These are phyloP conservation scores for Heliconius nattereri DNA, from an alignment of 1,140 invertebrate genomes.

Conservation along the genomic window DNA sequence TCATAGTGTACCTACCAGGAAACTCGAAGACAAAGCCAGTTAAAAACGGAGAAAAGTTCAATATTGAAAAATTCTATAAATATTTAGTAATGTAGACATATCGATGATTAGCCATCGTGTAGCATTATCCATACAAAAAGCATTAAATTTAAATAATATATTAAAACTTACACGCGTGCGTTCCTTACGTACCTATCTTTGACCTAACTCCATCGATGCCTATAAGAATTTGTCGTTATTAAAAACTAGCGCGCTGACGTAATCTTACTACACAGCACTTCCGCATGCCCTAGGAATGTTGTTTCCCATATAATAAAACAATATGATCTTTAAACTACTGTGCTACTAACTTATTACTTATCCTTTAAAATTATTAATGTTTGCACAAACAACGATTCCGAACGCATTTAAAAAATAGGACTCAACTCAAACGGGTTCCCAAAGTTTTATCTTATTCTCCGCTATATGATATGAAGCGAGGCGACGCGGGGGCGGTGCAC, in stretches of 20 bases:
- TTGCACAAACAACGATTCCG: conserved; percentile 53
- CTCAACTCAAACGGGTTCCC: conserved; percentile 68
- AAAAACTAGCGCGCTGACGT: conserved; percentile 77
- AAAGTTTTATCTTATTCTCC: conserved; percentile 75
- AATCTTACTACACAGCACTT: conserved; percentile 67
- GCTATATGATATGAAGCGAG: conserved; percentile 59
- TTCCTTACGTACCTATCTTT: neutral
- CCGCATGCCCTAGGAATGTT: conserved; percentile 68
- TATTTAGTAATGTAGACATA: too few relatives aligned
- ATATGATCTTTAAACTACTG: neutral
- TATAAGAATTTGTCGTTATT: conserved; percentile 57
- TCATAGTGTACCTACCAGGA: neutral
- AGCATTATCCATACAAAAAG: neutral
- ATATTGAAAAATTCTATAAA: too few relatives aligned
- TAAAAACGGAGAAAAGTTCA: too few relatives aligned
- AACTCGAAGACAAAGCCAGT: neutral
- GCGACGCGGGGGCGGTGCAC: conserved; percentile 44
- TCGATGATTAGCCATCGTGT: neutral
- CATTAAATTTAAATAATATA: neutral
- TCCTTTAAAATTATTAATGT: conserved; percentile 45
- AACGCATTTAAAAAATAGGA: conserved; percentile 69
- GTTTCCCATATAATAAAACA: conserved; percentile 28
- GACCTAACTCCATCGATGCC: neutral
- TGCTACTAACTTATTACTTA: neutral
- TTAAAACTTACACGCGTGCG: neutral